phyloP scores from a whole-genome alignment of 2,888 invertebrate species.

The Parnassius glacialis region DNA sequence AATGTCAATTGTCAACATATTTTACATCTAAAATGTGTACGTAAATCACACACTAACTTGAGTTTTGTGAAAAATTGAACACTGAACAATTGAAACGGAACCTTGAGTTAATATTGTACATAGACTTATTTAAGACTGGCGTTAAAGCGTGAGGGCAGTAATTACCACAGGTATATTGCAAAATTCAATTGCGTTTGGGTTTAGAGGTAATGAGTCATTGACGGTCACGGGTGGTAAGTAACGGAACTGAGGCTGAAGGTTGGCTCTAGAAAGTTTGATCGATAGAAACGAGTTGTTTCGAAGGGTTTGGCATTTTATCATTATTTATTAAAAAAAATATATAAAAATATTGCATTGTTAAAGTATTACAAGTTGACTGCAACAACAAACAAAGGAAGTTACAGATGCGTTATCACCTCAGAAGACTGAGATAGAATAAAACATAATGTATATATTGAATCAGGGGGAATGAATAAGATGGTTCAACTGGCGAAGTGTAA shows the following conservation, averaged over 20 bases:
- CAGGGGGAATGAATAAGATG: too few species aligned
- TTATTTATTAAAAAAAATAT: neutral
- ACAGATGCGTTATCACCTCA: too few species aligned
- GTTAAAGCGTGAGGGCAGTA: slow-evolving; percentile 1
- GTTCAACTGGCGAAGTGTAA: too few species aligned
- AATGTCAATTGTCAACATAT: neutral
- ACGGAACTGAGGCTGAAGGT: slow-evolving; percentile 19
- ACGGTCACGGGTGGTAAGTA: slow-evolving; percentile 21
- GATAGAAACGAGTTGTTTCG: slow-evolving; percentile 15
- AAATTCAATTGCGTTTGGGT: slow-evolving; percentile 18
- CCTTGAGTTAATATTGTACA: neutral
- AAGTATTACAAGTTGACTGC: too few species aligned
- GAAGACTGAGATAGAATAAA: too few species aligned
- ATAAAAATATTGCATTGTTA: too few species aligned
- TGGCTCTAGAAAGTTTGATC: slow-evolving; percentile 20
- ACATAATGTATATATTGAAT: too few species aligned
- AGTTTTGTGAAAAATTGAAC: neutral
- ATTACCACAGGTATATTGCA: neutral
- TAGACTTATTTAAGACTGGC: neutral
- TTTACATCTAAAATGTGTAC: neutral
- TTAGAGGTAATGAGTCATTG: slow-evolving; percentile 17
- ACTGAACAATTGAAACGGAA: neutral
- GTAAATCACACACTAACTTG: neutral
- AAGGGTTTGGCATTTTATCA: slow-evolving; percentile 9
- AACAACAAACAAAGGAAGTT: too few species aligned